These are phyloP conservation scores for Papilio helenus DNA, from an alignment of 1,140 invertebrate genomes.

Conservation along the genomic window DNA sequence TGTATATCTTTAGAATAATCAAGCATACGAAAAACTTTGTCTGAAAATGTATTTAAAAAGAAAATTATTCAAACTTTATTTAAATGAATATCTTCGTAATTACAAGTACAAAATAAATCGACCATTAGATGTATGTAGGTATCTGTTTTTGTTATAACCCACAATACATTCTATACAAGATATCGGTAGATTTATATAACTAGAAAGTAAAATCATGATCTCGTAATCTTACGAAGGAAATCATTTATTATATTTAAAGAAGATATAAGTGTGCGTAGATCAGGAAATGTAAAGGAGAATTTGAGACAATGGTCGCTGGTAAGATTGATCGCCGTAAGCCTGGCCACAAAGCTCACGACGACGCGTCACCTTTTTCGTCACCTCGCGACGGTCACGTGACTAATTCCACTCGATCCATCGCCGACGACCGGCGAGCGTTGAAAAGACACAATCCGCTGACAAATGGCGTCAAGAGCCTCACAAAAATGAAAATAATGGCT, in stretches of 20 bases:
- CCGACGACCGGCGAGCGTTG: conserved; percentile 72
- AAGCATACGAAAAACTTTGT: neutral
- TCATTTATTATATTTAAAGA: neutral
- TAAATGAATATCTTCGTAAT: neutral
- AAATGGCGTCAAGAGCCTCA: conserved; percentile 78
- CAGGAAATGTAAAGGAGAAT: conserved; percentile 58
- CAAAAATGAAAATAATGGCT: conserved; percentile 81
- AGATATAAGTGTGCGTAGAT: conserved; percentile 30
- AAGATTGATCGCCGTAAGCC: conserved; percentile 77
- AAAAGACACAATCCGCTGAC: conserved; percentile 81
- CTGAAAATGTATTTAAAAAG: neutral
- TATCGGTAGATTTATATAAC: neutral
- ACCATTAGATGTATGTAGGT: neutral
- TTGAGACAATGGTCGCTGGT: conserved; percentile 62
- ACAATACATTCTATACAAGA: neutral
- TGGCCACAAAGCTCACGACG: conserved; percentile 87
- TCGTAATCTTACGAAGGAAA: neutral
- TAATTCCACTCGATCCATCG: conserved; percentile 81
- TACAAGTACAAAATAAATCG: neutral
- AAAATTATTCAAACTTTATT: neutral
- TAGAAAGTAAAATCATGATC: neutral
- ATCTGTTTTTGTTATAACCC: neutral
- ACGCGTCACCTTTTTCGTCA: conserved; percentile 81
- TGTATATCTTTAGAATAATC: conserved; percentile 1
- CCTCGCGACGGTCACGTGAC: conserved; percentile 77